Evolutionary conservation across 1,140 invertebrate genomes (phyloP).

Genomic region (Lucilia cuprina): DNA sequence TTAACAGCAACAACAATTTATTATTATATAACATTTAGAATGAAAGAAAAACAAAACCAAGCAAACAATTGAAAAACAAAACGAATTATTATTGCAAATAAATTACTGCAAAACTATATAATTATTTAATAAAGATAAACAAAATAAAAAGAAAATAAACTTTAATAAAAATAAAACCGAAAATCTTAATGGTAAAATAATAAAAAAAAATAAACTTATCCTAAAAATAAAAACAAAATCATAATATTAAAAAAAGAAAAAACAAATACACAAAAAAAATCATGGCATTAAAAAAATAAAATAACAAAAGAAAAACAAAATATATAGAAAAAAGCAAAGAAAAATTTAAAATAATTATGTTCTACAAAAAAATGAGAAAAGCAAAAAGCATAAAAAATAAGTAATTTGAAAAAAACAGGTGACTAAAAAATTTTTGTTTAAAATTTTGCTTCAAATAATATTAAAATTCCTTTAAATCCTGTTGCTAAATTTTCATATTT

Average conservation of each 20-base stretch:
- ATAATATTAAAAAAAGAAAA: background rate
- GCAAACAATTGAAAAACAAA: background rate
- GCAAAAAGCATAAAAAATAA: background rate
- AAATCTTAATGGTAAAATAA: slow-evolving; percentile 4
- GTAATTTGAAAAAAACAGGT: background rate
- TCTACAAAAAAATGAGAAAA: background rate
- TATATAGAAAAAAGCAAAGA: background rate
- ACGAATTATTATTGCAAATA: slow-evolving; percentile 34
- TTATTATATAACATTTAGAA: slow-evolving; percentile 7
- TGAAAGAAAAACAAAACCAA: background rate
- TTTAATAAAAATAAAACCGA: slow-evolving; percentile 2
- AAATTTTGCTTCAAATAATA: background rate
- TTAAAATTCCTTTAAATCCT: too few relatives aligned
- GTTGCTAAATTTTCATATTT: too few relatives aligned
- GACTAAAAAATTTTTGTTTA: background rate
- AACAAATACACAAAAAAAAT: background rate
- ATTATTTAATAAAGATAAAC: slow-evolving; percentile 9
- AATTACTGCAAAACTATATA: slow-evolving; percentile 21
- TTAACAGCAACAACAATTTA: slow-evolving; percentile 17
- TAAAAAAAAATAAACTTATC: slow-evolving; percentile 22
- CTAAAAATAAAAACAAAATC: slow-evolving; percentile 22
- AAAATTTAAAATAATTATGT: background rate
- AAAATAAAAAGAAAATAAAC: slow-evolving; percentile 7
- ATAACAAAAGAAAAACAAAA: background rate
- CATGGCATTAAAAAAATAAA: background rate